Percentiles rank a stretch among this genome's conserved stretches.
These are phyloP conservation scores for Natator depressus DNA, from an alignment of 2,113 vertebrate species.

Conservation along the genomic window DNA sequence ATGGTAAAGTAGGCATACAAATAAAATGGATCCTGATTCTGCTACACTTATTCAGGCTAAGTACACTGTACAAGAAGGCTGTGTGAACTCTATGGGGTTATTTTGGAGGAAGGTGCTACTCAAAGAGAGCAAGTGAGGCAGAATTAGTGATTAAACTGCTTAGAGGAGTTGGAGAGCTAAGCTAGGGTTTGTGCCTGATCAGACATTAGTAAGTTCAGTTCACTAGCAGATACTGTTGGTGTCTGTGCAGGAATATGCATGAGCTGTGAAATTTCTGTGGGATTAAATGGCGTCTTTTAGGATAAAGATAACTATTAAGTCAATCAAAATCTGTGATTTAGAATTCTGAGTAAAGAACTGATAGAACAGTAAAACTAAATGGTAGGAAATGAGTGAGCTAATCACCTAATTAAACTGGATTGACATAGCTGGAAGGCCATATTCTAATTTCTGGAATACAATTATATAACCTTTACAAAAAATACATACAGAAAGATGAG, in stretches of 20 bases:
- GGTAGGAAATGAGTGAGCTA: neutral
- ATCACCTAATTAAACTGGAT: neutral
- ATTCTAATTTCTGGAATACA: neutral
- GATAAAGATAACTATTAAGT: neutral
- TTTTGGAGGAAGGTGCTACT: neutral
- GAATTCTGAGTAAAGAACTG: neutral
- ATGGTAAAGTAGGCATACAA: neutral
- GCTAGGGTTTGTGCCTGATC: neutral
- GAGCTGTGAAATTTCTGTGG: constrained; percentile 1
- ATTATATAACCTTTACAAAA: neutral
- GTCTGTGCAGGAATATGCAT: neutral
- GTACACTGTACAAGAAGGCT: neutral
- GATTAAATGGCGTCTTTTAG: neutral
- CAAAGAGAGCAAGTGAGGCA: neutral
- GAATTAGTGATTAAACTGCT: neutral
- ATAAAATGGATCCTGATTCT: neutral
- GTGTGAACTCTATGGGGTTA: neutral
- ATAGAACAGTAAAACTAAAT: neutral
- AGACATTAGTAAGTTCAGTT: neutral
- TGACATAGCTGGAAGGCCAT: neutral
- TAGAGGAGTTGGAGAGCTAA: neutral
- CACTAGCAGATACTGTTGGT: neutral
- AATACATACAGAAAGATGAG: fast-evolving
- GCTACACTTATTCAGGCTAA: neutral
- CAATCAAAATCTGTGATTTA: neutral